Evolutionary conservation across 2,797 vertebrate species (phyloP).

Genomic region (Ctenosaura bakeri): DNA sequence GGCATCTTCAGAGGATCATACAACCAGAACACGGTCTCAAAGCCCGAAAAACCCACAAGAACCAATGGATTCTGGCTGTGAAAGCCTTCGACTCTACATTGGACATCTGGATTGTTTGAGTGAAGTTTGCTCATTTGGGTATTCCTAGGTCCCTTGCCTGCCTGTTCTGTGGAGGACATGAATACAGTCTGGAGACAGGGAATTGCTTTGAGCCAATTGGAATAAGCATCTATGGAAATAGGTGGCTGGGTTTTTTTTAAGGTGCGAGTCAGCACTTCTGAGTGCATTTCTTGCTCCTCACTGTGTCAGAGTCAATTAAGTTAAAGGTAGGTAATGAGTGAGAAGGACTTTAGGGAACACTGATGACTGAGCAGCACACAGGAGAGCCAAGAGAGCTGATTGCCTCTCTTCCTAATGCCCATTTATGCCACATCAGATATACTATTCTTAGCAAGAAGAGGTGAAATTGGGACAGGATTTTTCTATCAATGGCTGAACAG

Average conservation of each 20-base stretch:
- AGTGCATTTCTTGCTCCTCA: not conserved
- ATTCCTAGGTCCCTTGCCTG: not conserved
- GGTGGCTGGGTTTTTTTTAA: not conserved
- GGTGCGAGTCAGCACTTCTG: not conserved
- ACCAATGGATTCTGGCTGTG: too few species aligned
- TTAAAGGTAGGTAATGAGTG: constrained; percentile 14
- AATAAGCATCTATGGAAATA: not conserved
- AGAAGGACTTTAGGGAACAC: not conserved
- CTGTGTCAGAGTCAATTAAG: constrained; percentile 34
- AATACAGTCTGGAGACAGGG: not conserved
- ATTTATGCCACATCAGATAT: constrained; percentile 12
- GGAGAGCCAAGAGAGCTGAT: constrained; percentile 12
- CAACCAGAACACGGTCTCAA: too few species aligned
- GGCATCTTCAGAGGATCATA: too few species aligned
- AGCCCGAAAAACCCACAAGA: too few species aligned
- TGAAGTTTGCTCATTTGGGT: not conserved
- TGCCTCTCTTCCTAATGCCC: constrained; percentile 7
- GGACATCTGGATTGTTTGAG: too few species aligned
- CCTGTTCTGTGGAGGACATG: not conserved
- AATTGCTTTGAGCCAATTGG: constrained; percentile 1
- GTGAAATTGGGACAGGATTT: constrained; percentile 44
- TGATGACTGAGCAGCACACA: not conserved
- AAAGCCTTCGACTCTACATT: too few species aligned
- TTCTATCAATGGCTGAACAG: constrained; percentile 33
- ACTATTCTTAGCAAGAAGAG: constrained; percentile 24